Evolutionary conservation across 2,888 invertebrate species (phyloP).

Genomic region (Ichneumon xanthorius): DNA sequence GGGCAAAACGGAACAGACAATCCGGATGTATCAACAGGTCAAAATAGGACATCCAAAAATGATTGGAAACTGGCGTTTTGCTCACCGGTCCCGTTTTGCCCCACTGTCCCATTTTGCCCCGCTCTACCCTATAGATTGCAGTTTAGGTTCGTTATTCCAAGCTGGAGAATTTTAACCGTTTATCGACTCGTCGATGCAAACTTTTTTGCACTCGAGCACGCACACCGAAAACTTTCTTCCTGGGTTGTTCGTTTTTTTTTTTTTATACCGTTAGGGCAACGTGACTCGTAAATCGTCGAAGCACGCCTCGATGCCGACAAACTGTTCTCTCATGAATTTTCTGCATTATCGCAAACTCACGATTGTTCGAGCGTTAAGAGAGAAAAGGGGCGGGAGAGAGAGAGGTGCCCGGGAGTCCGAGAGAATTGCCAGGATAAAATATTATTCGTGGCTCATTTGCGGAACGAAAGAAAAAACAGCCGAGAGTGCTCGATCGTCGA

Average conservation of each 20-base stretch:
- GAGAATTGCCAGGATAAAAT: conserved; percentile 7
- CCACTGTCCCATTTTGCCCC: no score
- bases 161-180: conserved; percentile 30
- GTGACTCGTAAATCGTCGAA: conserved; percentile 25
- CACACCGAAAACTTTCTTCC: conserved; percentile 17
- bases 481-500: not conserved
- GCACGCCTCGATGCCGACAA: not conserved
- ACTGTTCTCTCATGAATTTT: conserved; percentile 23
- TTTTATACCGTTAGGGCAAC: conserved; percentile 7
- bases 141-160: conserved; percentile 21
- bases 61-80: no score
- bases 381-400: not conserved
- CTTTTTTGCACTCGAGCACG: conserved; percentile 17
- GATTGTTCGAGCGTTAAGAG: conserved; percentile 18
- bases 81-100: no score
- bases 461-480: conserved; percentile 12
- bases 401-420: not conserved
- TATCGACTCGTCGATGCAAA: conserved; percentile 22
- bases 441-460: conserved; percentile 5
- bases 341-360: conserved; percentile 11
- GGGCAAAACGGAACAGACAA: no score
- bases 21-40: no score
- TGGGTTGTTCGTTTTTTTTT: conserved; percentile 18
- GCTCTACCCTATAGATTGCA: not conserved
- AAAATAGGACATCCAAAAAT: no score